Percentiles rank a stretch among this genome's conserved stretches.
Conservation (phyloP, 2,888 invertebrate species). For the Pheosia gnoma region DNA sequence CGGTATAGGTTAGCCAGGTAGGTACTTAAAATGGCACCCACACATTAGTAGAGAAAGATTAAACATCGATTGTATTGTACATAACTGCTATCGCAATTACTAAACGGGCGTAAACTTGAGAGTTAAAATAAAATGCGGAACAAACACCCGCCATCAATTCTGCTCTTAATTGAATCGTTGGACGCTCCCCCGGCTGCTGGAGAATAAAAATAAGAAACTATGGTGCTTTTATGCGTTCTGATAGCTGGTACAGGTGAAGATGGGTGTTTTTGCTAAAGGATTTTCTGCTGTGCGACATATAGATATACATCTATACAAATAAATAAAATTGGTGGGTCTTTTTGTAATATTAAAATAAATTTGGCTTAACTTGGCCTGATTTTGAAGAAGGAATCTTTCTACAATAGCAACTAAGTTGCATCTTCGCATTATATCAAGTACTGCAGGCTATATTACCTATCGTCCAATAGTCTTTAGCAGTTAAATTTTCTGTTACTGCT, state of each 20-base stretch:
- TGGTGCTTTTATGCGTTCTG: conserved; percentile 48
- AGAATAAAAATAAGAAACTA: conserved; percentile 49
- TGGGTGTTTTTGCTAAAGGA: conserved; percentile 16
- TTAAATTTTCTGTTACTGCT: conserved; percentile 16
- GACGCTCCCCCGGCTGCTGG: conserved; percentile 23
- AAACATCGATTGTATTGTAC: too few species aligned
- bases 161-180: conserved; percentile 48
- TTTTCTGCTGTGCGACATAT: background rate
- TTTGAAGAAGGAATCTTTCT: too few species aligned
- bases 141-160: conserved; percentile 48
- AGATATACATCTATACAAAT: too few species aligned
- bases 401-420: too few species aligned
- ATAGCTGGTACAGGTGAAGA: conserved; percentile 38
- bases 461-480: conserved; percentile 1
- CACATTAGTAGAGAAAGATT: too few species aligned
- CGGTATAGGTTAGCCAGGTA: too few species aligned
- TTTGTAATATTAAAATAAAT: too few species aligned
- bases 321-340: too few species aligned
- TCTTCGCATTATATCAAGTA: too few species aligned
- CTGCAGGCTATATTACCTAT: too few species aligned
- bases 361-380: too few species aligned
- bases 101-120: conserved; percentile 36
- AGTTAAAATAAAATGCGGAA: conserved; percentile 44
- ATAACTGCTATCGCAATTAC: background rate
- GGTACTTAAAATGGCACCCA: too few species aligned